Evolutionary conservation across 2,113 vertebrate genomes (phyloP).

Genomic region (Engystomops pustulosus): DNA sequence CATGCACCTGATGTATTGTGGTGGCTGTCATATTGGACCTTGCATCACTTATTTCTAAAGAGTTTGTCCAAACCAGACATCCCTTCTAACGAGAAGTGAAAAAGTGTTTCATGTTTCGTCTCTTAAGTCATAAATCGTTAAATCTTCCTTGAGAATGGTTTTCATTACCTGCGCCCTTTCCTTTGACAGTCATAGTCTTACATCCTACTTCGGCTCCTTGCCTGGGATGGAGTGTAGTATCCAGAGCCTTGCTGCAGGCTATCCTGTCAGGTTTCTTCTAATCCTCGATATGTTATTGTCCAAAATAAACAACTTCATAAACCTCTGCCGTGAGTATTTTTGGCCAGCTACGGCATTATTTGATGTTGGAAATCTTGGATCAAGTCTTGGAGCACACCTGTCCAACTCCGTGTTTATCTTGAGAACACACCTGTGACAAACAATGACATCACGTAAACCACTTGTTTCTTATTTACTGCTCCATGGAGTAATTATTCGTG

Average conservation of each 20-base stretch:
- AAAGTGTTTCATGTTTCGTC: neutral
- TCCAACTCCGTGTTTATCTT: neutral
- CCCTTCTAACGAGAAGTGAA: neutral
- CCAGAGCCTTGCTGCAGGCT: slow-evolving; percentile 10
- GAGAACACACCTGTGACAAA: slow-evolving; percentile 1
- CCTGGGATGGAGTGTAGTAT: neutral
- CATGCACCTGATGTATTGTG: neutral
- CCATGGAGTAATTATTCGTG: neutral
- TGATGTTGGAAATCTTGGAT: slow-evolving; percentile 16
- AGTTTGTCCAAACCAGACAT: neutral
- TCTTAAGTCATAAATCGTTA: neutral
- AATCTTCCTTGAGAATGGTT: neutral
- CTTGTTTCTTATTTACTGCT: neutral
- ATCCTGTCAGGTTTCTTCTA: slow-evolving; percentile 14
- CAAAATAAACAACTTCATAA: neutral
- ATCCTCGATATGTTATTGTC: neutral
- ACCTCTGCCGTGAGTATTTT: neutral
- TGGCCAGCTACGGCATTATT: neutral
- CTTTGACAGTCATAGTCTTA: neutral
- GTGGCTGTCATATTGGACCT: neutral
- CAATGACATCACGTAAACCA: slow-evolving; percentile 1
- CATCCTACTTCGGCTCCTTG: neutral
- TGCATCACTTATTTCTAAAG: neutral
- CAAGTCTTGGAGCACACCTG: neutral
- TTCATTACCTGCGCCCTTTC: neutral